These are phyloP conservation scores for Nebria brevicollis DNA, from an alignment of 2,888 invertebrate species.

Conservation along the genomic window DNA sequence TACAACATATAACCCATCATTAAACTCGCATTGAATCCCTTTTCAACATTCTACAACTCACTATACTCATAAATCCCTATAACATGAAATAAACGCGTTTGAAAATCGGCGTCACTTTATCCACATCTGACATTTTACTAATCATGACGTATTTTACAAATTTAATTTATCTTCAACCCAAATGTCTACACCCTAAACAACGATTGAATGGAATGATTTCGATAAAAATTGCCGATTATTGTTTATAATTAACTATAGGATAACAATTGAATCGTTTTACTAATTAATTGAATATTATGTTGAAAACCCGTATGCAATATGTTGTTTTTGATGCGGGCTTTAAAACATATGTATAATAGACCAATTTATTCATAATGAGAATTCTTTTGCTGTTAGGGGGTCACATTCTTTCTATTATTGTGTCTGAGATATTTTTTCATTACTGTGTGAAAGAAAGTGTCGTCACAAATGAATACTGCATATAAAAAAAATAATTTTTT, in stretches of 20 bases:
- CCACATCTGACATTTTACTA: too few relatives aligned
- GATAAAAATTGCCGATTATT: background rate
- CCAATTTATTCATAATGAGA: conserved; percentile 2
- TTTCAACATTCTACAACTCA: background rate
- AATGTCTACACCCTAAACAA: too few relatives aligned
- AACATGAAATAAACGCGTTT: background rate
- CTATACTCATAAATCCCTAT: background rate
- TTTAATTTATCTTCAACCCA: background rate
- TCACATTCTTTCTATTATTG: conserved; percentile 13
- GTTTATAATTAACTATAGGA: background rate
- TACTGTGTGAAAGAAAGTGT: conserved; percentile 2
- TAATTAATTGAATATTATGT: conserved; percentile 26
- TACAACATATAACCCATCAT: background rate
- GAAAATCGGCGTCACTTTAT: background rate
- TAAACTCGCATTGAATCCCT: background rate
- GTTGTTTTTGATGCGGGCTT: conserved; percentile 33
- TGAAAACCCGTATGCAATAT: conserved; percentile 42
- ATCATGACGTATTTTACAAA: background rate
- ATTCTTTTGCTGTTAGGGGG: conserved; percentile 11
- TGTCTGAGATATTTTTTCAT: conserved; percentile 5
- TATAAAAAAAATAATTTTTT: background rate
- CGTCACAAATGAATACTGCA: too few relatives aligned
- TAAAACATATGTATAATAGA: conserved; percentile 5
- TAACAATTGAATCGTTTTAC: background rate
- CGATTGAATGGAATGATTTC: too few relatives aligned